These are phyloP conservation scores for Gibbula magus DNA, from an alignment of 2,888 invertebrate genomes.

Conservation along the genomic window DNA sequence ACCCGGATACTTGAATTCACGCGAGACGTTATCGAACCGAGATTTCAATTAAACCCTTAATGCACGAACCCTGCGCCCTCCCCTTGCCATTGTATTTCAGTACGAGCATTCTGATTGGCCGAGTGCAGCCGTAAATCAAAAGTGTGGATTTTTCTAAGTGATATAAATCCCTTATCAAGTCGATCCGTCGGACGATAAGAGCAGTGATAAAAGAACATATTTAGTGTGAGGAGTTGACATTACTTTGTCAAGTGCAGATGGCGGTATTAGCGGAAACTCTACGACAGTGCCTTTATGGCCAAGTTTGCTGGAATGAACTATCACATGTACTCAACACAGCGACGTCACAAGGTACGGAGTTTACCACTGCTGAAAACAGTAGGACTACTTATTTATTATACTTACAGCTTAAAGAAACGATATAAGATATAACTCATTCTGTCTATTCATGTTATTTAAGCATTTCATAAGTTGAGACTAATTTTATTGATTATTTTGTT, in stretches of 20 bases:
- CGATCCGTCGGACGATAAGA: not conserved
- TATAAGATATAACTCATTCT: too few relatives aligned
- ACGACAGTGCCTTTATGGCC: constrained; percentile 7
- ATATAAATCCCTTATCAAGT: constrained; percentile 4
- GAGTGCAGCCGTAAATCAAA: not conserved
- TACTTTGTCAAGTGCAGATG: not conserved
- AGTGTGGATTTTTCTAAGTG: not conserved
- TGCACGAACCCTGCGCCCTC: not conserved
- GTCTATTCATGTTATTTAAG: too few relatives aligned
- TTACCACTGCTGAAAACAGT: too few relatives aligned
- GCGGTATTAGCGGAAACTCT: constrained; percentile 21
- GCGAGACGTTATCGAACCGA: not conserved
- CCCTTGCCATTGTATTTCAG: not conserved
- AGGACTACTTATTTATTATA: too few relatives aligned
- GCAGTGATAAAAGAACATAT: not conserved
- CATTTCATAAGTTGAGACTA: too few relatives aligned
- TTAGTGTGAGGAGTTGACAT: not conserved
- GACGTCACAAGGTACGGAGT: not conserved
- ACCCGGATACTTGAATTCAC: not conserved
- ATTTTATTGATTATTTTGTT: too few relatives aligned
- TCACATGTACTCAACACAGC: not conserved
- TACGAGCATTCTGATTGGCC: not conserved
- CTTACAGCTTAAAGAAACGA: too few relatives aligned
- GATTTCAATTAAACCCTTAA: not conserved
- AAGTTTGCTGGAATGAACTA: constrained; percentile 7